Evolutionary conservation across 2,888 invertebrate genomes (phyloP).

Genomic region (Chymomyza caudatula): DNA sequence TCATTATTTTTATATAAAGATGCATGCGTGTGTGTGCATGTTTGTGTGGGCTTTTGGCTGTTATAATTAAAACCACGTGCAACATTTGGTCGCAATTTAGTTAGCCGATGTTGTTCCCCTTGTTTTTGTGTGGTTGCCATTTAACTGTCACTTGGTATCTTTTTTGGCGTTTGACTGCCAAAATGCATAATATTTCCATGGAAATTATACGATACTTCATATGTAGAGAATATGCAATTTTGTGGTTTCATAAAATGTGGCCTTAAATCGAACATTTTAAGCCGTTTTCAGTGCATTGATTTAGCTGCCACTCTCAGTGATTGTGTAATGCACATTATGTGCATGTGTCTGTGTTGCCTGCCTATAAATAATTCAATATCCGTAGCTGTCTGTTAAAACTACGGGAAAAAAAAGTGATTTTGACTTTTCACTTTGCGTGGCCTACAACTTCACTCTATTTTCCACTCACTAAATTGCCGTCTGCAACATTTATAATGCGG

Average conservation of each 20-base stretch:
- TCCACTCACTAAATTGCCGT: slow-evolving; percentile 57
- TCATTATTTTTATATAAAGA: background rate
- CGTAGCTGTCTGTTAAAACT: background rate
- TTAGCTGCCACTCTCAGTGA: background rate
- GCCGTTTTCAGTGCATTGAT: background rate
- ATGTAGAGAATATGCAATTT: background rate
- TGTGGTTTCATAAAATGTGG: background rate
- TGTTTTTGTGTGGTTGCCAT: background rate
- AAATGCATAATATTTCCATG: background rate
- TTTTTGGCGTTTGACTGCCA: background rate
- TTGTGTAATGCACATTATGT: background rate
- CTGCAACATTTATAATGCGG: slow-evolving; percentile 63
- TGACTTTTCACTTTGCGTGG: slow-evolving; percentile 1
- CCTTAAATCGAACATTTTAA: background rate
- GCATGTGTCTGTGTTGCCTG: background rate
- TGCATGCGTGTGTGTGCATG: background rate
- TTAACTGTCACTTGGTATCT: background rate
- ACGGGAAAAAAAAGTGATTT: background rate
- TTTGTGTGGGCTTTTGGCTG: background rate
- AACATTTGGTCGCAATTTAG: slow-evolving; percentile 50
- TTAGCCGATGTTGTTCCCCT: background rate
- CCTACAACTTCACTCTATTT: slow-evolving; percentile 16
- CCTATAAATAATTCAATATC: background rate
- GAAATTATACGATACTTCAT: background rate
- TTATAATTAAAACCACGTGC: slow-evolving; percentile 60